Evolutionary conservation across 1,140 invertebrate genomes (phyloP), one percentile per base, ranked within the genome.

Genomic region (Diachasmimorpha longicaudata): DNA sequence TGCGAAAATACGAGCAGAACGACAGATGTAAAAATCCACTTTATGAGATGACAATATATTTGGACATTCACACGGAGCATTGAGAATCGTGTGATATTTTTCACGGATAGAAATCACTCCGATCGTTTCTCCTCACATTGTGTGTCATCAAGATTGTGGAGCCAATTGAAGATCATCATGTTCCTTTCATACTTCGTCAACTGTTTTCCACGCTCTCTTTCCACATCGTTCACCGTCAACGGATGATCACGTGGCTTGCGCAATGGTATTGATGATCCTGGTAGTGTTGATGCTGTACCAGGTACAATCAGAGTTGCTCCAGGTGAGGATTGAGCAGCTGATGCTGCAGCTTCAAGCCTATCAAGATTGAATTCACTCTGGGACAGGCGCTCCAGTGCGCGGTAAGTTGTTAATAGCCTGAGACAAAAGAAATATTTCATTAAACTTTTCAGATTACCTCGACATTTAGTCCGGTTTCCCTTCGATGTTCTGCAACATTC

Each of bases 161-260:
- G 90, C 96, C 96, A 96, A 81, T 96, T 96, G 87, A 97, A 96
- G 52, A 97, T 96, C 93, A 96, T 96, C 94, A 96, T 96, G 85
- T 97, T 96, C 19, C 95, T 85, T 80, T 96, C 95, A 86, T 96
- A 96, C 85, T 96, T 96, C 13, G 94, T 95, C 1, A 96, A 89
- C 4, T 95, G 95, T 77, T 95, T 93, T 0, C 95, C 95, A 5
- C 95, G 89, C 83, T 96, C 94, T 46, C 94, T 88, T 81, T 96
- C 95, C 11, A 96, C 91, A 78, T 96, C 95, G 8, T 93, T 91
- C 0, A 95, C 91, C 0, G 95, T 95, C 0, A 96, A 86, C 4
- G 91, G 90, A 70, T 91, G 86, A 80, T 92, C 92, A 70, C 89
- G 90, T 48, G 78, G 72, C 42, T 87, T 86, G 1, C 81, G 81